Conservation (phyloP, 2,888 invertebrate genomes). For the Corythucha ciliata region DNA sequence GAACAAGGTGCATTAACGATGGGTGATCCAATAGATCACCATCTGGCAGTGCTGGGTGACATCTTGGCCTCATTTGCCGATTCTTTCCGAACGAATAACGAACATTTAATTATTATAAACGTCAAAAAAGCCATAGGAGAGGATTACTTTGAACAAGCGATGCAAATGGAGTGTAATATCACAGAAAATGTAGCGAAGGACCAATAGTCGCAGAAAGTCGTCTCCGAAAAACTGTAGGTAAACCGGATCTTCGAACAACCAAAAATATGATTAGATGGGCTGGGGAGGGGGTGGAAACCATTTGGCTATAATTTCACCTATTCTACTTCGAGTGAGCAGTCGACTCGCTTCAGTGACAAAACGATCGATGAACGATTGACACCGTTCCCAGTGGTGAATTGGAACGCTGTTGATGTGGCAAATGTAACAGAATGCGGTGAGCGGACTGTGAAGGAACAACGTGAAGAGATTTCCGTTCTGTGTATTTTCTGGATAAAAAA, state of each 20-base stretch:
- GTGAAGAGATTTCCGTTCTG: slow-evolving; percentile 89
- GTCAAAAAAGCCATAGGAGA: too few relatives aligned
- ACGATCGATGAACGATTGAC: slow-evolving; percentile 75
- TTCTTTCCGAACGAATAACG: too few relatives aligned
- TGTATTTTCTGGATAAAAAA: slow-evolving; percentile 55
- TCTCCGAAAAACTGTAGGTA: slow-evolving; percentile 87
- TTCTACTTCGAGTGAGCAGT: slow-evolving; percentile 68
- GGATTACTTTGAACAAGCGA: slow-evolving; percentile 58
- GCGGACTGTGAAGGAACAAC: slow-evolving; percentile 86
- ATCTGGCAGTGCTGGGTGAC: slow-evolving; percentile 78
- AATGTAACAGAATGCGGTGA: slow-evolving; percentile 84
- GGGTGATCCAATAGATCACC: slow-evolving; percentile 79
- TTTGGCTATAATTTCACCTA: slow-evolving; percentile 51
- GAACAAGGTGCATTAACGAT: slow-evolving; percentile 63
- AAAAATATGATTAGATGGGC: background rate
- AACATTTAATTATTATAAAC: slow-evolving; percentile 41
- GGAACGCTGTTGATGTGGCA: slow-evolving; percentile 80
- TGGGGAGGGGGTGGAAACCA: background rate
- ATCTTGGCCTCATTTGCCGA: slow-evolving; percentile 74
- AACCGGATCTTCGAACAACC: slow-evolving; percentile 48
- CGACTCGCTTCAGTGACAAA: slow-evolving; percentile 83
- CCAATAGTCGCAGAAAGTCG: slow-evolving; percentile 80
- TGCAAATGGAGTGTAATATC: slow-evolving; percentile 82
- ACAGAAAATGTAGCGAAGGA: slow-evolving; percentile 88
- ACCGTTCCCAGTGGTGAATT: slow-evolving; percentile 81